Base-by-base conservation (phyloP, 2,888 invertebrate species). In the Tenthredo livida region DNA sequence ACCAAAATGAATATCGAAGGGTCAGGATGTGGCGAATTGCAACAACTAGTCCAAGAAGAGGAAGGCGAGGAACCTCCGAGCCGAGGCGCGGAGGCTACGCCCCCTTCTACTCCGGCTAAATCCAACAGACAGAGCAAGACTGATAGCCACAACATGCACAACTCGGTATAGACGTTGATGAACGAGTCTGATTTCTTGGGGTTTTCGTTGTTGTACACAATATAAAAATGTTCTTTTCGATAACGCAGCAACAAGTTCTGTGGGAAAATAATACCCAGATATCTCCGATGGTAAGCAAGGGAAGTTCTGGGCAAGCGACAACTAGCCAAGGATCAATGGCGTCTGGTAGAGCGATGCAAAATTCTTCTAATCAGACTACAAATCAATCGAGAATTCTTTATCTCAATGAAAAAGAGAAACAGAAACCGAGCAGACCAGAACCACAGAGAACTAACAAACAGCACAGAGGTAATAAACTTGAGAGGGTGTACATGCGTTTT, bases 21-120 rank as follows among this genome's bases (percentile, higher is more conserved):
- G 83, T 92, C 93, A 54, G 92, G 93, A 86, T 93, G 92, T 85
- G 93, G 93, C 82, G 94, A 94, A 87, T 87, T 94, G 33, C 93
- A 94, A 78, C 94, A 94, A 85, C 88, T 94, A 43, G 94, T 94
- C 10, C 93, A 93, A 61, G 92, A 93, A 84, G 94, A 94, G 72
- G 94, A 94, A 87, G 92, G 92, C n/a, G 93, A 93, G 33, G 92
- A 92, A 82, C 90, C 90, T 3, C 85, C 90, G 33, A 91, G 90
- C 85, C 91, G 91, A 65, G 92, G 92, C 40, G 93, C 92, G 29
- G 94, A 94, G 86, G 92, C 91, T 17, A 94, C 94, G 7, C 94
- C 94, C 43, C 94, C 94, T 15, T 91, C 93, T 10, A 94, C 94
- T 50, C 94, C 94, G 33, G 92, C 92, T 2, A 89, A 89, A 84